Percentiles rank a stretch among this genome's conserved stretches.
These are phyloP conservation scores for Pyrochroa serraticornis DNA, from an alignment of 2,888 invertebrate genomes.

Conservation along the genomic window DNA sequence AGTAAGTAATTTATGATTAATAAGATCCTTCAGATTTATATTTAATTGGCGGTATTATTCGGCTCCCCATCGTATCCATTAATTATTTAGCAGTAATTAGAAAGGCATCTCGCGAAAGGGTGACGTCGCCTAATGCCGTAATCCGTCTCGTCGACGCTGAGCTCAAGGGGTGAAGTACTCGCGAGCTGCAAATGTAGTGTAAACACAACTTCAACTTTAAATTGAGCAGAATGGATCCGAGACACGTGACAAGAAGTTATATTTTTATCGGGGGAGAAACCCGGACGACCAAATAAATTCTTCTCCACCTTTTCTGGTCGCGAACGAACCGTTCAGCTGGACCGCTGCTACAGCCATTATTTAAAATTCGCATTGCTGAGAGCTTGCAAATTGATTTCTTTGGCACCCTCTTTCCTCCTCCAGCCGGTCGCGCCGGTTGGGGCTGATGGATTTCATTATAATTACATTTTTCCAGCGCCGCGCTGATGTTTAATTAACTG, in stretches of 20 bases:
- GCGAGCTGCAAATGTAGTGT: constrained; percentile 54
- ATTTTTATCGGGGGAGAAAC: constrained; percentile 51
- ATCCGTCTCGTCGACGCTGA: constrained; percentile 45
- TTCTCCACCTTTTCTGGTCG: constrained; percentile 28
- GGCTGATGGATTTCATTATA: constrained; percentile 56
- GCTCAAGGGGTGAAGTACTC: constrained; percentile 35
- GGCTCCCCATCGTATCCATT: constrained; percentile 34
- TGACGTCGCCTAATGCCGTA: constrained; percentile 43
- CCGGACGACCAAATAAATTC: constrained; percentile 35
- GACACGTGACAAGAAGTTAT: constrained; percentile 57
- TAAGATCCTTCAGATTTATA: constrained; percentile 34
- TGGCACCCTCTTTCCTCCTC: constrained; percentile 40
- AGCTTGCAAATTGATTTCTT: constrained; percentile 57
- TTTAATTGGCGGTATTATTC: constrained; percentile 36
- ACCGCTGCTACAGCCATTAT: constrained; percentile 51
- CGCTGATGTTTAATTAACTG: constrained; percentile 52
- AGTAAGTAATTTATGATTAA: constrained; percentile 31
- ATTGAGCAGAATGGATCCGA: constrained; percentile 56
- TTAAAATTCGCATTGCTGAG: constrained; percentile 55
- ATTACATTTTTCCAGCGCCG: constrained; percentile 54
- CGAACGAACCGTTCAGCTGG: constrained; percentile 37
- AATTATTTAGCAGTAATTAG: constrained; percentile 50
- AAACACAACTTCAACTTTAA: constrained; percentile 56
- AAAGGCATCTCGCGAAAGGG: constrained; percentile 40
- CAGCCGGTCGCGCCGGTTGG: constrained; percentile 39